Base-by-base conservation (phyloP, 1,140 invertebrate species). In the Drosophila varians region DNA sequence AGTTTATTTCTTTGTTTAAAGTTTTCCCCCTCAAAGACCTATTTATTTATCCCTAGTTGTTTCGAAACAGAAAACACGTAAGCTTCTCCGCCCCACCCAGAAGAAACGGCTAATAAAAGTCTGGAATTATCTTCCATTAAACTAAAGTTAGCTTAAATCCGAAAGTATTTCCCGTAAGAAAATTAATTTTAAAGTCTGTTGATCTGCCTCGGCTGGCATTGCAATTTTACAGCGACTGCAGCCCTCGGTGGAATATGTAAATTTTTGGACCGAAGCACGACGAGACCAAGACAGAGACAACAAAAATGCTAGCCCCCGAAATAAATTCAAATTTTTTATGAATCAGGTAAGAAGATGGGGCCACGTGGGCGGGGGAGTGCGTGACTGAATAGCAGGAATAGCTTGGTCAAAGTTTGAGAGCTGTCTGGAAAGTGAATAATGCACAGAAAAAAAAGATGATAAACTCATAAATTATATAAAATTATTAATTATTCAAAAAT, bases 281-380 rank as follows among this genome's bases (percentile, higher is more conserved):
- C 58, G 36, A 66, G 34, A 65, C 58, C 46, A 66, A 66, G 66
- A 65, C 36, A 64, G 45, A 65, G 26, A 25, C 62, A 42, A 79
- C 53, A 69, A 64, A 43, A 57, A 60, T 74, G 62, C 42, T 78
- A 66, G 77, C 46, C 36, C 60, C 28, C 47, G 47, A 79, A 68
- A 86, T 83, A 84, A 79, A 79, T 79, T 78, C 75, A 78, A 66
- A 83, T 66, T 75, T 84, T 83, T 84, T 83, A 83, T 83, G 79
- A 83, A 83, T 83, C 79, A 83, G 65, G 56, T 48, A 53, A 21
- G 4, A 61, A 84, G 58, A 74, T 62, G 43, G 26, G 40, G 25
- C 16, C 36, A 38, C 36, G 56, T 49, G 55, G 47, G 48, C 31
- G 46, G 42, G 4, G 42, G 23, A 54, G 38, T 46, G 60, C 60